Evolutionary conservation across 64 coral and sea anemone genomes (phyloP).

Genomic region (Stichodactyla helianthus): DNA sequence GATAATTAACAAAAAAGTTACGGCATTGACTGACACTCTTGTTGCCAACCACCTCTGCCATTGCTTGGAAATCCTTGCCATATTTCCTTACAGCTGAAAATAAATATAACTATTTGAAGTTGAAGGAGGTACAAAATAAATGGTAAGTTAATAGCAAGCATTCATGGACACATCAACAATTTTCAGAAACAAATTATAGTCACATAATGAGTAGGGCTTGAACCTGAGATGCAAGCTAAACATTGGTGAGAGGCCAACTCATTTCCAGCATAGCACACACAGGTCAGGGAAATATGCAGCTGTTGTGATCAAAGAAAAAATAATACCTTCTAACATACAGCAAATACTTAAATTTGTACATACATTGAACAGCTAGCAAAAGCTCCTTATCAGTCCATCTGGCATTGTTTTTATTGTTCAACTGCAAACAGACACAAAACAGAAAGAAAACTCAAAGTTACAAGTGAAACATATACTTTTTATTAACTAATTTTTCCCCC

Average conservation of each 20-base stretch:
- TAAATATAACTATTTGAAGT: neutral
- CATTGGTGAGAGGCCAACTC: too few species aligned
- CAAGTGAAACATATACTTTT: too few species aligned
- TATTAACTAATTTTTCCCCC: too few species aligned
- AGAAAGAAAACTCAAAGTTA: neutral
- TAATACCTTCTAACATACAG: neutral
- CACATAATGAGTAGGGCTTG: too few species aligned
- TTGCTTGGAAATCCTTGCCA: conserved; percentile 99
- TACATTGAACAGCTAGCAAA: conserved; percentile 88
- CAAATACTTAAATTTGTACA: conserved; percentile 2
- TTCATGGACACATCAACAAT: too few species aligned
- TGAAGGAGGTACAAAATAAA: neutral
- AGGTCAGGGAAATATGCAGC: too few species aligned
- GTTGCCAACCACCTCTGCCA: conserved; percentile 95
- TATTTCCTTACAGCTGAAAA: conserved; percentile 88
- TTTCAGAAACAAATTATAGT: too few species aligned
- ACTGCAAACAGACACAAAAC: conserved; percentile 48
- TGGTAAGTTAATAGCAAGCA: too few species aligned
- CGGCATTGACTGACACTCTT: conserved; percentile 96
- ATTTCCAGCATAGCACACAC: too few species aligned
- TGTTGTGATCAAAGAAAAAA: neutral
- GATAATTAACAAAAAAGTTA: conserved; percentile 97
- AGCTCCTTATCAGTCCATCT: conserved; percentile 96
- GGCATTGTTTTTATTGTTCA: conserved; percentile 89
- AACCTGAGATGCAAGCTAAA: too few species aligned